Evolutionary conservation across 2,113 vertebrate species (phyloP).

Genomic region (Oreochromis tanganicae): DNA sequence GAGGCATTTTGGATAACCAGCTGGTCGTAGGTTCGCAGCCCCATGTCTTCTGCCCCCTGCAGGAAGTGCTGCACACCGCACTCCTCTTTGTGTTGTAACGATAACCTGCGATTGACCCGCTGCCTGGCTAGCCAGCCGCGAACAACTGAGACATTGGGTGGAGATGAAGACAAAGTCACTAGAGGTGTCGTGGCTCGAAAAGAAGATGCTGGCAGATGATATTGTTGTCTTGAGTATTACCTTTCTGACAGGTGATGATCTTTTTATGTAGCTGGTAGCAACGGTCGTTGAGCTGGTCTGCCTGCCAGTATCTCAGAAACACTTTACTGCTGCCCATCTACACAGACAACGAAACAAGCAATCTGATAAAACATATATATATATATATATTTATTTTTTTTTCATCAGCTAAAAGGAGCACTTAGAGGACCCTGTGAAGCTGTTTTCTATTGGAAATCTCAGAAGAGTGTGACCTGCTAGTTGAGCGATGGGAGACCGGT

Average conservation of each 20-base stretch:
- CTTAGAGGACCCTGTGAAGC: background rate
- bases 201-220: background rate
- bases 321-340: conserved; percentile 89
- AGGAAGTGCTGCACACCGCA: conserved; percentile 81
- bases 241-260: conserved; percentile 93
- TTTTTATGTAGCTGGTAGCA: conserved; percentile 87
- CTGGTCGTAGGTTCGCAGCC: conserved; percentile 81
- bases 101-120: conserved; percentile 70
- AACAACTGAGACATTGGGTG: conserved; percentile 67
- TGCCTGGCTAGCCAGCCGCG: conserved; percentile 88
- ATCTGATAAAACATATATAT: background rate
- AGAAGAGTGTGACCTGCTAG: background rate
- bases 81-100: conserved; percentile 73
- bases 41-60: conserved; percentile 84
- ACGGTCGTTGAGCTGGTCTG: conserved; percentile 87
- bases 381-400: background rate
- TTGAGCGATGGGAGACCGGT: background rate
- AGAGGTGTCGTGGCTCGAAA: background rate
- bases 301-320: conserved; percentile 91
- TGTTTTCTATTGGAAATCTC: background rate
- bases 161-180: background rate
- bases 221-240: conserved; percentile 62
- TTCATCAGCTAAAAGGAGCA: background rate
- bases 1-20: conserved; percentile 92
- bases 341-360: background rate